A percentile compares a stretch with the other conserved stretches of the same genome.
These are phyloP conservation scores for Gryllus bimaculatus DNA, from an alignment of 1,140 invertebrate genomes.

Conservation along the genomic window DNA sequence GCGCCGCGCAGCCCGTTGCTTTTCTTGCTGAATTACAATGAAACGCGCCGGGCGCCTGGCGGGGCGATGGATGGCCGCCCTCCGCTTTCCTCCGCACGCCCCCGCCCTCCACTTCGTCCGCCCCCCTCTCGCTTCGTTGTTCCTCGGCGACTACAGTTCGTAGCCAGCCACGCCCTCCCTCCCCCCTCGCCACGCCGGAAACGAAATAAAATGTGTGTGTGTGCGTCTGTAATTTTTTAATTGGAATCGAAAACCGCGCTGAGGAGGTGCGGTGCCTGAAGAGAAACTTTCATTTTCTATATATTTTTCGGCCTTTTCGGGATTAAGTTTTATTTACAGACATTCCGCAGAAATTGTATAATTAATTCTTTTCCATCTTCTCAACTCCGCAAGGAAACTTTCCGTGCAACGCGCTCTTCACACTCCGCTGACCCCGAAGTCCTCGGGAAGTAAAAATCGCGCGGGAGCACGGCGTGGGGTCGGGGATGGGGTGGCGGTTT, in stretches of 20 bases:
- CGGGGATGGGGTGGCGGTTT: too few relatives aligned
- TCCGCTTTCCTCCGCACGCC: background rate
- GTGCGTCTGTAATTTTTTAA: background rate
- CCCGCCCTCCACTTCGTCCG: too few relatives aligned
- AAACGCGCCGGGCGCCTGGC: background rate
- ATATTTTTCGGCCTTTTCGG: background rate
- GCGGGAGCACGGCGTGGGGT: too few relatives aligned
- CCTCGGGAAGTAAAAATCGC: too few relatives aligned
- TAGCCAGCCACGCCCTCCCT: too few relatives aligned
- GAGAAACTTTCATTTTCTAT: background rate
- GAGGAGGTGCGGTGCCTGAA: too few relatives aligned
- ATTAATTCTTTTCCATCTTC: background rate
- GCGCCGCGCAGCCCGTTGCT: background rate
- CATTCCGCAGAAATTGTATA: background rate
- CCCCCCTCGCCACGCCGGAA: too few relatives aligned
- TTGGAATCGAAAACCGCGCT: background rate
- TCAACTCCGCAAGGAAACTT: background rate
- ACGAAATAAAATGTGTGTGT: background rate
- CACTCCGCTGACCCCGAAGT: too few relatives aligned
- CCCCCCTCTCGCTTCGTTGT: background rate
- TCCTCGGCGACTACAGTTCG: too few relatives aligned
- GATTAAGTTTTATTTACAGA: background rate
- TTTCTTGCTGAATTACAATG: conserved; percentile 5
- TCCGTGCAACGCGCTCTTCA: background rate
- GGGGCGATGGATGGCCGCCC: background rate